A percentile compares a stretch with the other conserved stretches of the same genome.
Conservation (phyloP, 2,888 invertebrate genomes). For the Ypsolopha sequella region DNA sequence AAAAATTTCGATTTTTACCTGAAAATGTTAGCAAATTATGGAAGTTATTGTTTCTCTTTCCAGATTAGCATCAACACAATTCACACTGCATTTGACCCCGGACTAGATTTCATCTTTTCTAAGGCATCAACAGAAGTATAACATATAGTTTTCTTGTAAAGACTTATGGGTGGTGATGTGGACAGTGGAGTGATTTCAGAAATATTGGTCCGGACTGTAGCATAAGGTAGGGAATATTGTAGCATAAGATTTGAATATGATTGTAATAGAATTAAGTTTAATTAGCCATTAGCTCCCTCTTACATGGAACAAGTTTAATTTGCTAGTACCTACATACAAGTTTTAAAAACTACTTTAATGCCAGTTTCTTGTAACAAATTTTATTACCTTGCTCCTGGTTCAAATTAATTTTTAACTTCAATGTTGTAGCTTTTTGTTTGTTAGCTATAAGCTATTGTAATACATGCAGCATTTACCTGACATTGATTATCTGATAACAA, state of each 20-base stretch:
- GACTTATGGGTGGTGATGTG: conserved; percentile 50
- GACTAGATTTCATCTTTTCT: conserved; percentile 40
- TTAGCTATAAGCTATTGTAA: conserved; percentile 42
- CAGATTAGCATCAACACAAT: conserved; percentile 18
- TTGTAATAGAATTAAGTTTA: conserved; percentile 59
- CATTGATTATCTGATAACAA: neutral
- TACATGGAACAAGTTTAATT: conserved; percentile 20
- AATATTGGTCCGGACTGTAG: conserved; percentile 60
- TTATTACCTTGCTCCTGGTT: no score
- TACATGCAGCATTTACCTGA: conserved; percentile 33
- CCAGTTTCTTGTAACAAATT: no score
- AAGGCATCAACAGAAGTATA: conserved; percentile 43
- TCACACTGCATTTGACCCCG: conserved; percentile 56
- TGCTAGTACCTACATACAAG: neutral
- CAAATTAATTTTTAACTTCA: neutral
- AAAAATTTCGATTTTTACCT: no score
- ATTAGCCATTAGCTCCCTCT: conserved; percentile 49
- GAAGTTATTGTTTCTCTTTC: neutral
- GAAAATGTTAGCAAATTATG: no score
- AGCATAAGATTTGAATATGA: conserved; percentile 59
- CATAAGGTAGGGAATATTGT: conserved; percentile 50
- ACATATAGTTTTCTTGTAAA: conserved; percentile 42
- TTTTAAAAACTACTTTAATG: no score
- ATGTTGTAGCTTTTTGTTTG: conserved; percentile 11
- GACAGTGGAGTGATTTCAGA: conserved; percentile 54